Conservation (phyloP, 2,113 vertebrate genomes). For the Gallinago media region DNA sequence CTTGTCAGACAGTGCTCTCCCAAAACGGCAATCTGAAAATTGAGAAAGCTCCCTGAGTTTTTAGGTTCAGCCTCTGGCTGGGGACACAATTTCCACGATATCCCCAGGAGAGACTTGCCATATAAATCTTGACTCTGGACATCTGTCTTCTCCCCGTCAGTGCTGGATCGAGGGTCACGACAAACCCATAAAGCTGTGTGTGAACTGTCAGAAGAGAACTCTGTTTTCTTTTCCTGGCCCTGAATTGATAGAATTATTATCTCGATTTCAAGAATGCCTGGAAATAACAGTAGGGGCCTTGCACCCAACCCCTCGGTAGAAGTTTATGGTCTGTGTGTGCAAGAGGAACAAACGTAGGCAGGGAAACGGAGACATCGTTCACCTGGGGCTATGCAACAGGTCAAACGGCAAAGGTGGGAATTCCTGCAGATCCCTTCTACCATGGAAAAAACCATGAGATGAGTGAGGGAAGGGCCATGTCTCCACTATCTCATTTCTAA, state of each 20-base stretch:
- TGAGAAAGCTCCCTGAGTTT: rapidly evolving
- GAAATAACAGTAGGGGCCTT: neutral
- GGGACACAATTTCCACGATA: neutral
- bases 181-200: neutral
- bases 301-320: neutral
- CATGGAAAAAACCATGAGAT: rapidly evolving
- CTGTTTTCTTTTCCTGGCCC: neutral
- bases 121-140: neutral
- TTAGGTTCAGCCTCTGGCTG: neutral
- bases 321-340: neutral
- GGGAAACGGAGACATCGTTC: rapidly evolving
- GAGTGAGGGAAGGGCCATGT: neutral
- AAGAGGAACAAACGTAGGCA: neutral
- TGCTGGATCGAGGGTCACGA: neutral
- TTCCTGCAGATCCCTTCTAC: neutral
- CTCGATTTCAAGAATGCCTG: neutral
- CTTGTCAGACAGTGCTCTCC: neutral
- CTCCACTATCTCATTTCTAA: neutral
- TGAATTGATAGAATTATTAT: neutral
- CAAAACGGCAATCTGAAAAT: neutral
- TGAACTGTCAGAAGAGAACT: neutral
- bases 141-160: neutral
- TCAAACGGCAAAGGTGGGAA: neutral
- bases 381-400: neutral
- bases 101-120: neutral